Percentiles rank a stretch among this genome's conserved stretches.
Evolutionary conservation across 2,888 invertebrate species (phyloP).

Genomic region (Sclerodermus sp.): DNA sequence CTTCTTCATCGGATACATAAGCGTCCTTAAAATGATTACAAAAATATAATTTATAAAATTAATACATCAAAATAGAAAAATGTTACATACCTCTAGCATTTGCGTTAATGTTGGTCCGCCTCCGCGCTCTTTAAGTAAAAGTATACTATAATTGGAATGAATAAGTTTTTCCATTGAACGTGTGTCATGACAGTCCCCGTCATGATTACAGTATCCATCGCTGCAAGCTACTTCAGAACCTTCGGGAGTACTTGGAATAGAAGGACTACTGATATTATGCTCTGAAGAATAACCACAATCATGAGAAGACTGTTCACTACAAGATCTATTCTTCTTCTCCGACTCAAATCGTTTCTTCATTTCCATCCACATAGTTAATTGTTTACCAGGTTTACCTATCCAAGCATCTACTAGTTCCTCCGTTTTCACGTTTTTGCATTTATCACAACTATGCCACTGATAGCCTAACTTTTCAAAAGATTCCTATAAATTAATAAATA

Average conservation of each 20-base stretch:
- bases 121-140: slow-evolving; percentile 50
- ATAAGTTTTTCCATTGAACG: slow-evolving; percentile 38
- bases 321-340: slow-evolving; percentile 65
- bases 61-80: background rate
- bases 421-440: slow-evolving; percentile 35
- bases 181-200: slow-evolving; percentile 57
- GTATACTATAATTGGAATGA: slow-evolving; percentile 46
- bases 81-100: slow-evolving; percentile 73
- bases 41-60: slow-evolving; percentile 2
- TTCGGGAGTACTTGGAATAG: slow-evolving; percentile 82
- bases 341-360: slow-evolving; percentile 56
- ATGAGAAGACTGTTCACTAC: slow-evolving; percentile 70
- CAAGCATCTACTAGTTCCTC: slow-evolving; percentile 47
- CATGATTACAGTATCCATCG: slow-evolving; percentile 84
- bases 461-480: slow-evolving; percentile 32
- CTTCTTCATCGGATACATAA: slow-evolving; percentile 76
- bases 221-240: slow-evolving; percentile 89
- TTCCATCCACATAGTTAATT: slow-evolving; percentile 49
- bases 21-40: slow-evolving; percentile 73
- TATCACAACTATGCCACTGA: slow-evolving; percentile 29
- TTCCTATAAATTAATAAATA: slow-evolving; percentile 21
- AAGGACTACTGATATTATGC: slow-evolving; percentile 76
- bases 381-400: slow-evolving; percentile 43
- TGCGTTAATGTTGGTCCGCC: slow-evolving; percentile 71
- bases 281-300: slow-evolving; percentile 91